Base-by-base conservation (phyloP, 1,140 invertebrate genomes). In the Caenorhabditis latens region DNA sequence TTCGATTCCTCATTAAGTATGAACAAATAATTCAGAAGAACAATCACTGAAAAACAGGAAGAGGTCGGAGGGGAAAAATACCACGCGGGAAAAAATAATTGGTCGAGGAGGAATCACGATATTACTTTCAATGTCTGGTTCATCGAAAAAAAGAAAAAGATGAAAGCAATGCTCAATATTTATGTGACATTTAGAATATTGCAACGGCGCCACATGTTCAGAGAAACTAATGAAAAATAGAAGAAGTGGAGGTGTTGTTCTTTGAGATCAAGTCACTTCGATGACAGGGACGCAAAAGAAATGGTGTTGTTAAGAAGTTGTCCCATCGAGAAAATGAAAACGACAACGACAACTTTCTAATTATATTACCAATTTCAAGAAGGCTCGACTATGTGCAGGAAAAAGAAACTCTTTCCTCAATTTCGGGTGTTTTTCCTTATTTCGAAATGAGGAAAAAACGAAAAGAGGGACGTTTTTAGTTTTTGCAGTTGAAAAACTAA, bases 321-420 rank as follows among this genome's bases (percentile, higher is more conserved):
- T 19, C 65, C 43, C 19, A 71, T 65, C 43, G 16, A 71, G 65
- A 71, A 71, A 43, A 71, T 71, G 65, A 71, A 71, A 71, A 71
- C 65, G 65, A 71, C 65, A 42, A 71, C 40, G 65, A 71, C 40
- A 71, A 71, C 65, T 71, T 71, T 71, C 43, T 71, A 71, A 71
- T 71, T 71, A 71, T 71, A 71, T 71, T 71, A 71, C 65, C 43
- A 43, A 71, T 71, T 71, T 71, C 19, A n/a, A 71, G 43, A 71
- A 43, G 65, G 8, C 16, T 71, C 61, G 32, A 13, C 6, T 6
- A 40, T 65, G 61, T 32, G 61, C 32, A 65, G 61, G 61, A 42
- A n/a, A 14, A 71, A n/a, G 42, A 48, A 48, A 71, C 42, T 46
- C 16, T 46, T 71, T 65, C 63, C 40, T 46, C 65, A 43, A 71